Base-by-base conservation (phyloP, 2,113 vertebrate species). In the Boleophthalmus pectinirostris region DNA sequence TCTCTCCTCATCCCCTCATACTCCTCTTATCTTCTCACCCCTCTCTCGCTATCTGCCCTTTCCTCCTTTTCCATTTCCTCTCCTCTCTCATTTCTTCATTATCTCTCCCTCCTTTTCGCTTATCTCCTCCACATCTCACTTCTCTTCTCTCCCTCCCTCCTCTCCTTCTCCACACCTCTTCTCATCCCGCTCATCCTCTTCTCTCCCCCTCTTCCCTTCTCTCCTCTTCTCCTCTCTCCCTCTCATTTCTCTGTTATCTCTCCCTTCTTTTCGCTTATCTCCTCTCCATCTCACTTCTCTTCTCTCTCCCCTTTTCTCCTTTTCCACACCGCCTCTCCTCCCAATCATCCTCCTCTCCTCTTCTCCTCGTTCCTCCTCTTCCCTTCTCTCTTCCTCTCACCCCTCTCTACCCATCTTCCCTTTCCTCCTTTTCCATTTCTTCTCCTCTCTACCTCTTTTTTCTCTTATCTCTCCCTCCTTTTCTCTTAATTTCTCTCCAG, bases 141-240 rank as follows among this genome's bases (percentile, higher is more conserved):
- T 47, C 4, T 47, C 46, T 47, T 3, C 46, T 15, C 11, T 14
- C 12, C 14, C 14, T 10, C 14, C 45, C 45, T 13, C 45, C 69
- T 75, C 81, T 81, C 77, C 72, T 87, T 65, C 72, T 79, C 63
- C 78, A 68, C 74, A 8, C 51, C 46, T n/a, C 15, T 18, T 18
- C 15, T 49, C 16, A 1, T 18, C 47, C 18, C 49, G 1, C n/a
- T n/a, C n/a, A n/a, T n/a, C 8, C 49, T 53, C 18, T n/a, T n/a
- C 14, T 20, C n/a, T n/a, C n/a, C n/a, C n/a, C n/a, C 18, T 18
- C 51, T 54, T 2, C n/a, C 8, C n/a, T 8, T 54, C 9, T 21
- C 20, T 53, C 51, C 7, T 20, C 3, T 47, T 47, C 10, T 47
- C 13, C 13, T 16, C 15, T 13, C n/a, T 46, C 20, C 9, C 29